A percentile compares a stretch with the other conserved stretches of the same genome.
These are phyloP conservation scores for Drosophila orena DNA, from an alignment of 1,140 invertebrate species.

Conservation along the genomic window DNA sequence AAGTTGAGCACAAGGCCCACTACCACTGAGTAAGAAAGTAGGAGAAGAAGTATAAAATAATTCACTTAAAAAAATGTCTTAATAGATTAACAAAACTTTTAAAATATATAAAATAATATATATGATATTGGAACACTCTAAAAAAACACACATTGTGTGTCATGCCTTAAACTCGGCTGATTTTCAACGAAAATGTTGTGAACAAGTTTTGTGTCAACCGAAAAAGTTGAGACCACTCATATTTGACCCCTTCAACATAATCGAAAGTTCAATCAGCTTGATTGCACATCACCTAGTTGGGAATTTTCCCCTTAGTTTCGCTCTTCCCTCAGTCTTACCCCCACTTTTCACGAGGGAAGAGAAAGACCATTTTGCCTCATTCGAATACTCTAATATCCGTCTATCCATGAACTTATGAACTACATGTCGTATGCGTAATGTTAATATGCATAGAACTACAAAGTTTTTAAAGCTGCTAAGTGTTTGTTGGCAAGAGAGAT, in stretches of 20 bases:
- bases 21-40: background rate
- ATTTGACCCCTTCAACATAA: constrained; percentile 7
- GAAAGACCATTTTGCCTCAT: background rate
- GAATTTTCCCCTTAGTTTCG: background rate
- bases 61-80: too few relatives aligned
- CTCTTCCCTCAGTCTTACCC: too few relatives aligned
- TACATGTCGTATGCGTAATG: constrained; percentile 36
- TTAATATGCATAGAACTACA: constrained; percentile 28
- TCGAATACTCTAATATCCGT: background rate
- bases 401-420: constrained; percentile 5
- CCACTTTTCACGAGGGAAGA: too few relatives aligned
- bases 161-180: background rate
- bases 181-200: constrained; percentile 1
- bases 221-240: constrained; percentile 17
- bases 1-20: constrained; percentile 36
- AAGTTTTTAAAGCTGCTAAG: constrained; percentile 21
- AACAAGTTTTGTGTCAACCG: constrained; percentile 7
- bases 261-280: constrained; percentile 14
- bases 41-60: too few relatives aligned
- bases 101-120: too few relatives aligned
- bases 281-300: constrained; percentile 5
- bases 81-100: too few relatives aligned
- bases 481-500: constrained; percentile 4
- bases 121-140: too few relatives aligned
- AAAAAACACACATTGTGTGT: too few relatives aligned